These are phyloP conservation scores for Apodemia mormo DNA, from an alignment of 2,888 invertebrate genomes.

Conservation along the genomic window DNA sequence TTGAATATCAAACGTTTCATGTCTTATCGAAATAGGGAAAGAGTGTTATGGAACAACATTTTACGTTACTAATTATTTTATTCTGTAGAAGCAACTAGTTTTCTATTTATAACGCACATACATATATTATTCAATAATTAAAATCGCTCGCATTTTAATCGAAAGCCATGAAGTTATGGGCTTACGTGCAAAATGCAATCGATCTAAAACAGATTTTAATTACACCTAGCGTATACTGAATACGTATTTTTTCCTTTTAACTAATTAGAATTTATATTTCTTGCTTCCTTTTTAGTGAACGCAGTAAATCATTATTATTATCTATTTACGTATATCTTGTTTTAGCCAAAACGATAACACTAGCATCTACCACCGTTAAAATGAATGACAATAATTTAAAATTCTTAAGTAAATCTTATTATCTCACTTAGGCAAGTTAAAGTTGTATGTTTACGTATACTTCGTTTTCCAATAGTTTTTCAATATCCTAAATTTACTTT, in stretches of 20 bases:
- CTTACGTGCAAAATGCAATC: slow-evolving; percentile 42
- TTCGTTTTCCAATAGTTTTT: slow-evolving; percentile 77
- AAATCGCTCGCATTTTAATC: slow-evolving; percentile 35
- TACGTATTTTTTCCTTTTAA: slow-evolving; percentile 70
- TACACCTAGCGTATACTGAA: slow-evolving; percentile 79
- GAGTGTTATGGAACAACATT: slow-evolving; percentile 53
- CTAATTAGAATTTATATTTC: slow-evolving; percentile 66
- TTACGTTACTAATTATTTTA: slow-evolving; percentile 58
- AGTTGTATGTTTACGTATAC: slow-evolving; percentile 81
- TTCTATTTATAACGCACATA: slow-evolving; percentile 68
- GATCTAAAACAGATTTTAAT: slow-evolving; percentile 51
- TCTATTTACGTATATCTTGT: slow-evolving; percentile 71
- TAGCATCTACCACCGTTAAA: slow-evolving; percentile 75
- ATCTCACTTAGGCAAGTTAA: slow-evolving; percentile 82
- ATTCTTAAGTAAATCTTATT: slow-evolving; percentile 75
- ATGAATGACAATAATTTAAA: slow-evolving; percentile 80
- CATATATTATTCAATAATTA: slow-evolving; percentile 51
- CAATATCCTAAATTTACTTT: slow-evolving; percentile 65
- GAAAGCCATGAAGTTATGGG: slow-evolving; percentile 24
- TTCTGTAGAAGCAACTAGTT: slow-evolving; percentile 71
- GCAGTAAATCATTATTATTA: slow-evolving; percentile 55
- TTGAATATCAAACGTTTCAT: slow-evolving; percentile 48
- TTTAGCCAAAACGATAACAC: slow-evolving; percentile 75
- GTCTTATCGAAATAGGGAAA: slow-evolving; percentile 47
- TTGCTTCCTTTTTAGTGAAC: slow-evolving; percentile 58